phyloP scores from a whole-genome alignment of 2,113 vertebrate species.

The human region DNA sequence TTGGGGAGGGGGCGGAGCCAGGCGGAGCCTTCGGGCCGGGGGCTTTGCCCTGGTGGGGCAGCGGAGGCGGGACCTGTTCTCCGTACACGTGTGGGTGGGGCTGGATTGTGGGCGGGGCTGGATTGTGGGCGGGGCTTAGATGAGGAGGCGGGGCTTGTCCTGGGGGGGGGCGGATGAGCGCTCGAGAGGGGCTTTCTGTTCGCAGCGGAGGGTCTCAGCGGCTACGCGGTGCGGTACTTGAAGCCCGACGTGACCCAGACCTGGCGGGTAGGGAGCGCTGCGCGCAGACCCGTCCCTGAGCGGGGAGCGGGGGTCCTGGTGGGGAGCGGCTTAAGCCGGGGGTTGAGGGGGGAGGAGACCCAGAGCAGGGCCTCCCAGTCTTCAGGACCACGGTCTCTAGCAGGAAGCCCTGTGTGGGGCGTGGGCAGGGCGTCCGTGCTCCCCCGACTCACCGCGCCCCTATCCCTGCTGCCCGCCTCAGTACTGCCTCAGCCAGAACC shows the following conservation, averaged over 20 bases:
- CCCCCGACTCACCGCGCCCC: neutral
- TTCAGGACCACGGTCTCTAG: neutral
- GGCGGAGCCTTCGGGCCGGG: rapidly evolving
- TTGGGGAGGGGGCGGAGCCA: neutral
- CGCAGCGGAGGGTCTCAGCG: conserved; percentile 74
- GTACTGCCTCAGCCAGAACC: conserved; percentile 80
- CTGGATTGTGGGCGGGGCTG: neutral
- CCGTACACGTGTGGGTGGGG: neutral
- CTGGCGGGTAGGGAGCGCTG: conserved; percentile 74
- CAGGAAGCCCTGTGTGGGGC: neutral
- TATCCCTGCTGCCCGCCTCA: conserved; percentile 22
- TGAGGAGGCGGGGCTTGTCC: neutral
- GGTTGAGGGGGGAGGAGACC: too few relatives aligned
- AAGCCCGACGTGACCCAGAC: conserved; percentile 76
- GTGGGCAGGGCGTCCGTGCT: rapidly evolving
- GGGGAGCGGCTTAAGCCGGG: neutral
- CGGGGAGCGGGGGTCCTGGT: neutral
- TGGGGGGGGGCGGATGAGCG: rapidly evolving
- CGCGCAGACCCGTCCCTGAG: neutral
- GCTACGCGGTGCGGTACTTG: conserved; percentile 72
- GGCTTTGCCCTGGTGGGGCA: neutral
- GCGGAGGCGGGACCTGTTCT: neutral
- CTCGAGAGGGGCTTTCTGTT: neutral
- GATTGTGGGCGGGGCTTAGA: neutral
- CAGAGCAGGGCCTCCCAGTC: neutral